These are phyloP conservation scores for Pangasianodon gigas DNA, from an alignment of 2,113 vertebrate genomes.

Conservation along the genomic window DNA sequence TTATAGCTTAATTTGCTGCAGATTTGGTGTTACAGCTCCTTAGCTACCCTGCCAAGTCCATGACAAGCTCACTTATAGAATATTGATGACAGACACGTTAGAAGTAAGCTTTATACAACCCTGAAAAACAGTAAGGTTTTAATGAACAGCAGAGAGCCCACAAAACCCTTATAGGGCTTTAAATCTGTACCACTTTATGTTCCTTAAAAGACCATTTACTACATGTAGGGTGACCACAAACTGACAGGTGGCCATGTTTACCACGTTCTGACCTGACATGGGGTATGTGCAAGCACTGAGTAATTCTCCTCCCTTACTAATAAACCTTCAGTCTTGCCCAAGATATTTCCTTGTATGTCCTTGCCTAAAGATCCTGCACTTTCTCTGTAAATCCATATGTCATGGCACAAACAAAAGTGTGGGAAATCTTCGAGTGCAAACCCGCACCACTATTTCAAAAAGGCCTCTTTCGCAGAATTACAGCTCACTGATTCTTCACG, in stretches of 20 bases:
- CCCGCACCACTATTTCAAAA: conserved; percentile 37
- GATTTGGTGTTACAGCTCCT: neutral
- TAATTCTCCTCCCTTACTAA: neutral
- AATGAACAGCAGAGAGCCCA: conserved; percentile 12
- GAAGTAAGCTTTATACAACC: conserved; percentile 17
- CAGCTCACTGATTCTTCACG: conserved; percentile 67
- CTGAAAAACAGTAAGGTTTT: conserved; percentile 26
- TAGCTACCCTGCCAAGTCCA: neutral
- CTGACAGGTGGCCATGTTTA: conserved; percentile 14
- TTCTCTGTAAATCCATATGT: conserved; percentile 5
- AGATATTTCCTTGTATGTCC: neutral
- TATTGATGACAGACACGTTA: conserved; percentile 33
- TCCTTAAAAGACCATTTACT: conserved; percentile 14
- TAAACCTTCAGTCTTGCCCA: neutral
- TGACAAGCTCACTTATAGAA: conserved; percentile 19
- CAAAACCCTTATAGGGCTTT: conserved; percentile 18
- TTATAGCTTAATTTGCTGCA: neutral
- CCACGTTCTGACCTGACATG: neutral
- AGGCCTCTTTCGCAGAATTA: conserved; percentile 68
- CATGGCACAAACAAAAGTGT: conserved; percentile 19
- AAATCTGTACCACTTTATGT: conserved; percentile 31
- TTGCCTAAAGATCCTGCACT: conserved; percentile 9
- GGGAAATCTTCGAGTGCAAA: conserved; percentile 13
- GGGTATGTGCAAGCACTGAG: neutral
- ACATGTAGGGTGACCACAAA: neutral